Evolutionary conservation across 2,113 vertebrate genomes (phyloP), one percentile per base, ranked within the genome.

Genomic region (Scartelaos histophorus): DNA sequence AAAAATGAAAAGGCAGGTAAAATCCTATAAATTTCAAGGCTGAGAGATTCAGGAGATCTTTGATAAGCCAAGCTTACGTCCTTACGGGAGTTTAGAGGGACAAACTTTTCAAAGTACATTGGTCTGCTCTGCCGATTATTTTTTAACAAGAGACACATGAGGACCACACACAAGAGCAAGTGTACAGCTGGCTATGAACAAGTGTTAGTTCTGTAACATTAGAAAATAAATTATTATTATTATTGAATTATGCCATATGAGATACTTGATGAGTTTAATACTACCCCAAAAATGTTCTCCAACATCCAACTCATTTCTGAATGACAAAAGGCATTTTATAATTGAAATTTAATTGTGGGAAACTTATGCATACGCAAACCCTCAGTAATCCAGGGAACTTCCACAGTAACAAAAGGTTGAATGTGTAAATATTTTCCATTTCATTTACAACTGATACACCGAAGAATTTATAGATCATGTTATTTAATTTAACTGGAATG

Each of bases 1-100:
- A 82, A 80, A 87, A 87, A 64, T 76, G 35, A 88, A 90, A 89
- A 84, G 84, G 75, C 83, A 81, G 80, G 73, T 86, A 75, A 85
- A 89, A 83, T 86, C 76, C 78, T 79, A 87, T 87, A 75, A 83
- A 82, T 89, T 84, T 85, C 85, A 88, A 89, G 89, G 86, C 65
- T 79, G 71, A 80, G 12, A 49, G 71, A 88, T 68, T 78, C 69
- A 76, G 68, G 24, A 68, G 73, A 79, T 78, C 74, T 89, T 86
- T 83, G 76, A 86, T 80, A 79, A 74, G 69, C 70, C 74, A 75
- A 74, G 47, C 43, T n/a, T 54, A 56, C 13, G 3, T 67, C 13
- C 3, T 64, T 38, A 68, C 60, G 53, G 70, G 25, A 46, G 64
- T 67, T 54, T 51, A 51, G 10, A 72, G 54, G 51, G 69, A 68